Evolutionary conservation across 2,113 vertebrate genomes (phyloP).

Genomic region (Micronisus gabar): DNA sequence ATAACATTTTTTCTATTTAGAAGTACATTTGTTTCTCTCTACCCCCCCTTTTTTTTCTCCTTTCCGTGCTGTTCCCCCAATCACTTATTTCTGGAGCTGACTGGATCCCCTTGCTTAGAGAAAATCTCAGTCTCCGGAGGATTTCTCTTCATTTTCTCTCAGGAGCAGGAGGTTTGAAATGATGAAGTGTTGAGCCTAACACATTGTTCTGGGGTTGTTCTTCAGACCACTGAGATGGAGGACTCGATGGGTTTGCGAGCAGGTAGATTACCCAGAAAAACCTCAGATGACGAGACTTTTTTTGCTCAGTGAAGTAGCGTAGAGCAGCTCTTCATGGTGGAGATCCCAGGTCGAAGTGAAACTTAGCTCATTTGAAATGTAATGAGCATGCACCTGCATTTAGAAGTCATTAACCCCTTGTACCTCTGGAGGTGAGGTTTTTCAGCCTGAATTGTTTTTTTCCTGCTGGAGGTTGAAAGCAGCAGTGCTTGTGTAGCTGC

Average conservation of each 20-base stretch:
- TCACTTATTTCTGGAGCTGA: neutral
- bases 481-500: accelerated
- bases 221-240: accelerated
- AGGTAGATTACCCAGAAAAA: neutral
- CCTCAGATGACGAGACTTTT: accelerated
- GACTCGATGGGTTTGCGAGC: accelerated
- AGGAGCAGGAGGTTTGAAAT: neutral
- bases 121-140: accelerated
- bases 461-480: neutral
- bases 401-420: neutral
- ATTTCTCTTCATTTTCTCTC: accelerated
- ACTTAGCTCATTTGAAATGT: neutral
- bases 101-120: accelerated
- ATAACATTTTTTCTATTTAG: accelerated
- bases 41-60: accelerated
- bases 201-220: accelerated
- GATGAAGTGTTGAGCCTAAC: accelerated
- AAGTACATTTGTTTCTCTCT: neutral
- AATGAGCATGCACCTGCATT: neutral
- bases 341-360: accelerated
- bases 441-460: too few species aligned
- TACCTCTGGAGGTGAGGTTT: neutral
- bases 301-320: accelerated
- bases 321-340: neutral
- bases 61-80: neutral